Base-by-base conservation (phyloP, 2,888 invertebrate genomes). In the Caenorhabditis sp. region DNA sequence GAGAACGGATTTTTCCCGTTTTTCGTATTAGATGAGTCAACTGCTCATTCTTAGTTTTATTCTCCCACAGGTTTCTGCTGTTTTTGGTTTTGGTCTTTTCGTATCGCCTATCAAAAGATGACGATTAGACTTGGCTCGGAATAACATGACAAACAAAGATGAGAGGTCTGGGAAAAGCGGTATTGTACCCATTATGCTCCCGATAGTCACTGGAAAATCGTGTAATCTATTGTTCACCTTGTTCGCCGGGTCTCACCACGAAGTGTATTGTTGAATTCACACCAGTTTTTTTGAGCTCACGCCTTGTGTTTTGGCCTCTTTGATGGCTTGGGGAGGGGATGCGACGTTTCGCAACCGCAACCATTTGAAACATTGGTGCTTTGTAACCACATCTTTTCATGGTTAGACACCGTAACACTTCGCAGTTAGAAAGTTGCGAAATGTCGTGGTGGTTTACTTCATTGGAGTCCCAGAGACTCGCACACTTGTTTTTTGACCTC, bases 401-500 rank as follows among this genome's bases (percentile, higher is more conserved):
- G n/a, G n/a, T n/a, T n/a, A n/a, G n/a, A n/a, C n/a, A n/a, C n/a
- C n/a, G n/a, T n/a, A n/a, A n/a, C n/a, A n/a, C n/a, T n/a, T n/a
- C n/a, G n/a, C n/a, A n/a, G n/a, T n/a, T n/a, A n/a, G n/a, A n/a
- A n/a, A n/a, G n/a, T n/a, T n/a, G n/a, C n/a, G n/a, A n/a, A n/a
- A n/a, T n/a, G n/a, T n/a, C n/a, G n/a, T n/a, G n/a, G n/a, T n/a
- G n/a, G n/a, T n/a, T n/a, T n/a, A n/a, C n/a, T n/a, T n/a, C n/a
- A n/a, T n/a, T n/a, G n/a, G n/a, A n/a, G n/a, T n/a, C n/a, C n/a
- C n/a, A n/a, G n/a, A n/a, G n/a, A n/a, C n/a, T n/a, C n/a, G n/a
- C n/a, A n/a, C 15, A 15, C 35, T 18, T 62, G 68, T 69, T 69
- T 62, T 62, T 56, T 77, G 68, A 60, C 62, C 62, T 62, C 74